Base-by-base conservation (phyloP, 2,113 vertebrate species). In the Dipodomys spectabilis region DNA sequence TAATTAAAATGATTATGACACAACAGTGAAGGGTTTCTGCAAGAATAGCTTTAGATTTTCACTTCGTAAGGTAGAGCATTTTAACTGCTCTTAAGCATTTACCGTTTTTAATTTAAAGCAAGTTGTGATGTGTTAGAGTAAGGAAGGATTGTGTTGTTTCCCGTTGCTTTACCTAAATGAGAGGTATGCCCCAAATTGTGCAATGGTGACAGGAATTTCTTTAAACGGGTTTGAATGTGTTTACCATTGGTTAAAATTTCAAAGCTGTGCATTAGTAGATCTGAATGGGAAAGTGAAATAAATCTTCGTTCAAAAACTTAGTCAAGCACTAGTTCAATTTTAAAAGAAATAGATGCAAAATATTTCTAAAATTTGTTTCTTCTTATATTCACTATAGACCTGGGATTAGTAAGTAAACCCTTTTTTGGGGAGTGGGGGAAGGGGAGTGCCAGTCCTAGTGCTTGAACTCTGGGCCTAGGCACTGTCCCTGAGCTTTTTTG, bases 1-100 rank as follows among this genome's bases (percentile, higher is more conserved):
- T 97, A 97, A 97, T 97, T 97, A 97, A 97, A 97, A 97, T 95
- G 88, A 96, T 96, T 92, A 96, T 97, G 96, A 95, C 93, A 95
- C 93, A 96, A 75, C 72, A 81, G 86, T 83, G 88, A 96, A 81
- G 94, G 88, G 87, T 95, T 95, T 78, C 68, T 87, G 62, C 85
- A 96, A 96, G 39, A 93, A 93, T 86, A 95, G 77, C 88, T 81
- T 93, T 93, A 91, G 90, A 94, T 93, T 95, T 96, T 94, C 82
- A 78, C 82, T 95, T 96, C 86, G 67, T 82, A 84, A 96, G 35
- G 73, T 78, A 67, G 90, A 91, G 32, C 72, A 75, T 78, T 95
- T 94, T 90, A 93, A 81, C 95, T 94, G 88, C 90, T 86, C 95
- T 95, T 95, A 93, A 97, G 93, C 96, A 92, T 90, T 97, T 92